Percentiles rank a stretch among this genome's conserved stretches.
Evolutionary conservation across 2,797 vertebrate species (phyloP).

Genomic region (Pangasius mekongensis): DNA sequence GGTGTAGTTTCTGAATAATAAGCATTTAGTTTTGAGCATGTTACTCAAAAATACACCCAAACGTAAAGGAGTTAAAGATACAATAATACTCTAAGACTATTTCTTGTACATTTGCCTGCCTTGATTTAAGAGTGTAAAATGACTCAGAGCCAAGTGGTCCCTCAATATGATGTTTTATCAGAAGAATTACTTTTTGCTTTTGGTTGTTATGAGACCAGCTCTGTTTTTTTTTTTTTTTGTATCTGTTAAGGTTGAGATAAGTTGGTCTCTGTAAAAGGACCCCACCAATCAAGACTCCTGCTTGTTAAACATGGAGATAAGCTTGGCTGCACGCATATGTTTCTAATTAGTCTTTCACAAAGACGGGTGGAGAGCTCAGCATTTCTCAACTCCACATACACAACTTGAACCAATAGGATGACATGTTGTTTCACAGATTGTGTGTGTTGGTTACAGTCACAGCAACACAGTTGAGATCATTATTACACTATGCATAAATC

Average conservation of each 20-base stretch:
- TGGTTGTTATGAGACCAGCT: background rate
- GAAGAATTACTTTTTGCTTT: background rate
- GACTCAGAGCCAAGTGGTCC: background rate
- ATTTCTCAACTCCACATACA: background rate
- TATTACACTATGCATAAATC: background rate
- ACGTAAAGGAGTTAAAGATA: background rate
- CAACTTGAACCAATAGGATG: background rate
- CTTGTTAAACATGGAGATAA: background rate
- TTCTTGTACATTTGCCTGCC: background rate
- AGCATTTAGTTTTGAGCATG: background rate
- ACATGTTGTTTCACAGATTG: background rate
- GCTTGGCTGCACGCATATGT: background rate
- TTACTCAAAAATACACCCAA: background rate
- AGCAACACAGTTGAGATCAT: background rate
- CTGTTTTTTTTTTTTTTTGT: background rate
- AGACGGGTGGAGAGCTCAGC: background rate
- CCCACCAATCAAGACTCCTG: background rate
- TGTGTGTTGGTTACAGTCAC: background rate
- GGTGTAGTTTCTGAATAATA: background rate
- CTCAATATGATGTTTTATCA: background rate
- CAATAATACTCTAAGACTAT: background rate
- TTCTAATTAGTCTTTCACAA: slow-evolving; percentile 11
- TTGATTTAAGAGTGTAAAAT: background rate
- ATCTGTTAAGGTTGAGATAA: background rate
- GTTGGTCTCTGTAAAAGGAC: background rate